Base-by-base conservation (phyloP, 2,113 vertebrate genomes). In the Silurus glanis region DNA sequence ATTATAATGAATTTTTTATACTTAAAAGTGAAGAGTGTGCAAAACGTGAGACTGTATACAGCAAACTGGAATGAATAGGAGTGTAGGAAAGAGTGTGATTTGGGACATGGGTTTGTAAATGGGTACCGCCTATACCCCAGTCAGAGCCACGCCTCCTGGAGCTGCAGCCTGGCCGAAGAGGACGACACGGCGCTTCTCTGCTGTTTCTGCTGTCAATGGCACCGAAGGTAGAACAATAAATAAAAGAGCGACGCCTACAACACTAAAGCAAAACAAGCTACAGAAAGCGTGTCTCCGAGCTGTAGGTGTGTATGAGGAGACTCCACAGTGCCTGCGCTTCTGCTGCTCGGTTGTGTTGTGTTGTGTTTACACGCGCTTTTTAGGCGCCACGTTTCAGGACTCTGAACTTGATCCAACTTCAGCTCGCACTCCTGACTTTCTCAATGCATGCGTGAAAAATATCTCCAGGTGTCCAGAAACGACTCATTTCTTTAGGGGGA, bases 71-170 rank as follows among this genome's bases (percentile, higher is more conserved):
- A 37, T 37, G 37, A 37, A 37, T 37, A 37, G 1, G 74, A 74
- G 21, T 21, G 17, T 23, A 16, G 45, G 72, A 53, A 6, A 0
- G 61, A 28, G 81, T 58, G 23, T 56, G 51, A 74, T 83, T 83
- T 83, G 55, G 82, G 82, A 74, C 82, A 14, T 12, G 47, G 9
- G 82, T 71, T 17, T 28, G 49, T 6, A 17, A 25, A 56, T 2
- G 51, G 51, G 49, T 55, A 12, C 78, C 66, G 49, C 23, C 64
- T 16, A 53, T 12, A 55, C 47, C n/a, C 16, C 51, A 1, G 28
- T 71, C 82, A 55, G 66, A 84, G 55, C 28, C 83, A 72, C 83
- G 53, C 83, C 82, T 61, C 56, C 69, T 74, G 21, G 10, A 61
- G 12, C 83, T 84, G 67, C 69, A 72, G 51, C 53, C 82, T 83